Percentiles rank a stretch among this genome's conserved stretches.
These are phyloP conservation scores for Coleophora deauratella DNA, from an alignment of 2,888 invertebrate genomes.

Conservation along the genomic window DNA sequence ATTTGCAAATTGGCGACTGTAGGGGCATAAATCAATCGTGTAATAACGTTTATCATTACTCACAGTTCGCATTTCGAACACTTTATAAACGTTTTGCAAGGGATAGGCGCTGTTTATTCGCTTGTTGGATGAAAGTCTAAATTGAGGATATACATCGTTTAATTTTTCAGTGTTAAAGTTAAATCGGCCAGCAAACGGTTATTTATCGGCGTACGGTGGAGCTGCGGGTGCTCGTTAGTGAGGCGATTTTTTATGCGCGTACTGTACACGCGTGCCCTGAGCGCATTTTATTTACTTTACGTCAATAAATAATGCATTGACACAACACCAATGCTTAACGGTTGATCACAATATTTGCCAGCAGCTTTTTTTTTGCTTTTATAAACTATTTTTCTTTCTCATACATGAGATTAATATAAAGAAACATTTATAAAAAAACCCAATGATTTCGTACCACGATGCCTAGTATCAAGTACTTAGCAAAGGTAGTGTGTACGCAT, in stretches of 20 bases:
- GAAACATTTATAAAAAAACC: no score
- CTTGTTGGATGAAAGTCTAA: constrained; percentile 31
- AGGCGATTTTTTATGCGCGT: constrained; percentile 28
- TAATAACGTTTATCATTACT: constrained; percentile 21
- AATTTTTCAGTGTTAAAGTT: constrained; percentile 51
- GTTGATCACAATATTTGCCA: no score
- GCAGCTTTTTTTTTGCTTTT: no score
- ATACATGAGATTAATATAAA: no score
- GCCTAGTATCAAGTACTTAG: no score
- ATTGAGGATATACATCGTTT: constrained; percentile 41
- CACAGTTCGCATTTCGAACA: constrained; percentile 16
- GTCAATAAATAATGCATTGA: no score
- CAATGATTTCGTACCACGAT: no score
- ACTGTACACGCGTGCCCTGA: constrained; percentile 22
- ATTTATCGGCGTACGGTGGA: constrained; percentile 39
- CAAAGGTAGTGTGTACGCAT: no score
- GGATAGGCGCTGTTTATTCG: constrained; percentile 23
- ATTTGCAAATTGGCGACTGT: constrained; percentile 46
- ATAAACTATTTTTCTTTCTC: no score
- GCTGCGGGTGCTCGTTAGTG: constrained; percentile 38
- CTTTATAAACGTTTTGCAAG: constrained; percentile 25
- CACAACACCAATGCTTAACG: no score
- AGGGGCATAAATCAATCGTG: constrained; percentile 41
- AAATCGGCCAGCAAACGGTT: constrained; percentile 40
- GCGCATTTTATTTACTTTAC: no score